These are phyloP conservation scores for Caenorhabditis doughertyi DNA, from an alignment of 2,888 invertebrate species.

Conservation along the genomic window DNA sequence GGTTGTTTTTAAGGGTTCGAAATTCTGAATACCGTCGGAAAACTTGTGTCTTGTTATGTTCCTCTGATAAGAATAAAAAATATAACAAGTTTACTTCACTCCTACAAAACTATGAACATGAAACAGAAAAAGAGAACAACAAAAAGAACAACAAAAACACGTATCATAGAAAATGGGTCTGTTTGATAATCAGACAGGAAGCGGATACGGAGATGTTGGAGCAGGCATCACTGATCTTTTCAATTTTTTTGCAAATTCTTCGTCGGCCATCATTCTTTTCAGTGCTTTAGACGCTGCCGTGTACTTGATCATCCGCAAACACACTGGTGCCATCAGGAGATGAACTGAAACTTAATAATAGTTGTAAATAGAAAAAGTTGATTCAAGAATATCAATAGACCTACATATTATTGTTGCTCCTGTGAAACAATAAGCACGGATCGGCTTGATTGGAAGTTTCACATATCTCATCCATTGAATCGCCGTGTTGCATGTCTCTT, in stretches of 20 bases:
- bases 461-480: slow-evolving; percentile 11
- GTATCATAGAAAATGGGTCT: too few relatives aligned
- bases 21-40: too few relatives aligned
- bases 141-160: background rate
- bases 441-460: background rate
- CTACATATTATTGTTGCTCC: slow-evolving; percentile 9
- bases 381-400: background rate
- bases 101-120: background rate
- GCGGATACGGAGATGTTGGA: background rate
- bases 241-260: background rate
- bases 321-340: slow-evolving; percentile 30
- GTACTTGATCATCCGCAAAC: slow-evolving; percentile 20
- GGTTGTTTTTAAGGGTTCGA: too few relatives aligned
- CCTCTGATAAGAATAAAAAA: too few relatives aligned
- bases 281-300: slow-evolving; percentile 12
- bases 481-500: slow-evolving; percentile 3
- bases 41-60: too few relatives aligned
- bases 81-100: too few relatives aligned
- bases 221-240: background rate
- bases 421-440: background rate
- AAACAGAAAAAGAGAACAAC: background rate
- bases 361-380: background rate
- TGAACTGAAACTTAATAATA: slow-evolving; percentile 44
- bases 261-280: background rate
- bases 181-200: background rate